Conservation (phyloP, 2,888 invertebrate species). For the Mechanitis mazaeus region DNA sequence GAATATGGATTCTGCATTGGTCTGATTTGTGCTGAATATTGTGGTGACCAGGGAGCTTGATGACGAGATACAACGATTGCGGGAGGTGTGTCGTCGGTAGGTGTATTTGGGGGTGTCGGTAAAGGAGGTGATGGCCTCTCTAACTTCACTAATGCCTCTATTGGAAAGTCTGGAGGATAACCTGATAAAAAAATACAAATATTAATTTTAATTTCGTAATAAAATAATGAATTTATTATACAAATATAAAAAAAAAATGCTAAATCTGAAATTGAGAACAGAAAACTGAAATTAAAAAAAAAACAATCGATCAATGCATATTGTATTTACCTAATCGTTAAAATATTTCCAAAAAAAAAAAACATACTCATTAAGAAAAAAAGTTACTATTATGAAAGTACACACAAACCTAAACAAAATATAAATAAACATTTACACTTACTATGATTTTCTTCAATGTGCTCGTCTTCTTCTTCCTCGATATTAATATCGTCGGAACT, state of each 20-base stretch:
- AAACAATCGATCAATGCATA: conserved; percentile 23
- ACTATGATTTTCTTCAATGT: conserved; percentile 66
- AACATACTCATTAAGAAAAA: too few relatives aligned
- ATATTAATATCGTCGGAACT: conserved; percentile 73
- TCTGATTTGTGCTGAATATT: conserved; percentile 55
- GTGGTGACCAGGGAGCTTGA: conserved; percentile 57
- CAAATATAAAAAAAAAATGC: background rate
- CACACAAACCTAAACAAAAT: background rate
- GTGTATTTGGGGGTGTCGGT: conserved; percentile 84
- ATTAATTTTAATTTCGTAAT: background rate
- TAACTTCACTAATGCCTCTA: conserved; percentile 77
- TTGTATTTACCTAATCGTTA: background rate
- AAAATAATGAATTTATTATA: background rate
- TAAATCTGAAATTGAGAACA: too few relatives aligned
- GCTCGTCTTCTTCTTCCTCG: conserved; percentile 66
- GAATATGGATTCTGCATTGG: conserved; percentile 59
- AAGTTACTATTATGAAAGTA: too few relatives aligned
- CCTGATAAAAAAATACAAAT: conserved; percentile 52
- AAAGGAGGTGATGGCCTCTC: conserved; percentile 79
- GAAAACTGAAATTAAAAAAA: conserved; percentile 6
- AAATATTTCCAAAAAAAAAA: background rate
- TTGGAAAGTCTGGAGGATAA: conserved; percentile 77
- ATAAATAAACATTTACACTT: conserved; percentile 36
- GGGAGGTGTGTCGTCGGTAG: conserved; percentile 78
- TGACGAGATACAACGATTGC: conserved; percentile 66